A percentile compares a stretch with the other conserved stretches of the same genome.
These are phyloP conservation scores for Mylabris phalerata DNA, from an alignment of 1,140 invertebrate genomes.

Conservation along the genomic window DNA sequence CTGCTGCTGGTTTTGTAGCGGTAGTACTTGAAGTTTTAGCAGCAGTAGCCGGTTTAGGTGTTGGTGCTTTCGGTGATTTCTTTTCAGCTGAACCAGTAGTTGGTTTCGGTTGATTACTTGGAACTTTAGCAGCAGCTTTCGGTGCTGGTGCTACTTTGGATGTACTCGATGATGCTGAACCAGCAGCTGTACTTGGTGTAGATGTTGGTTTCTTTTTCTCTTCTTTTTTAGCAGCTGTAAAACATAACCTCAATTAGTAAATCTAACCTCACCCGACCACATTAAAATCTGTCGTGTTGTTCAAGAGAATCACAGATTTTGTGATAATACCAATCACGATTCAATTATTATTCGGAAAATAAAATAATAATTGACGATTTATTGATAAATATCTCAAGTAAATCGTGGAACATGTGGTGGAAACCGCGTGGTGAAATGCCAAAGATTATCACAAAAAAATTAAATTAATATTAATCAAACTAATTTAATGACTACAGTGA, in stretches of 20 bases:
- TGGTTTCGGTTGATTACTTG: conserved; percentile 39
- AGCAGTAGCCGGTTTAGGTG: conserved; percentile 21
- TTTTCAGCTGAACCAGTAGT: conserved; percentile 45
- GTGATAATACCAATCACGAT: too few relatives aligned
- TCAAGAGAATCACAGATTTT: too few relatives aligned
- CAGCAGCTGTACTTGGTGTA: conserved; percentile 39
- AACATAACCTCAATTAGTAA: conserved; percentile 21
- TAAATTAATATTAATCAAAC: too few relatives aligned
- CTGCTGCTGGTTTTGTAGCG: conserved; percentile 11
- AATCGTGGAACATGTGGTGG: conserved; percentile 1
- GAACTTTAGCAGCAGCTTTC: conserved; percentile 45
- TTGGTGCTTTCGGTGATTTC: conserved; percentile 33
- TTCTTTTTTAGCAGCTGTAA: conserved; percentile 48
- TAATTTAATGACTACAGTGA: too few relatives aligned
- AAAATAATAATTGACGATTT: conserved; percentile 4
- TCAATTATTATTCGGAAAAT: background rate
- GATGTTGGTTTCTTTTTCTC: conserved; percentile 54
- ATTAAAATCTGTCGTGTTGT: background rate
- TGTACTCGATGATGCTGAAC: conserved; percentile 33
- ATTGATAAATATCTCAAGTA: conserved; percentile 11
- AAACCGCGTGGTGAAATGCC: conserved; percentile 26
- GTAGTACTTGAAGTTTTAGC: conserved; percentile 3
- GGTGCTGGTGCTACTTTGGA: conserved; percentile 33
- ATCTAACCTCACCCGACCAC: background rate
- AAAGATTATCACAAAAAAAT: too few relatives aligned